Conservation (phyloP, 2,113 vertebrate genomes). For the Pogonocichla stellata region DNA sequence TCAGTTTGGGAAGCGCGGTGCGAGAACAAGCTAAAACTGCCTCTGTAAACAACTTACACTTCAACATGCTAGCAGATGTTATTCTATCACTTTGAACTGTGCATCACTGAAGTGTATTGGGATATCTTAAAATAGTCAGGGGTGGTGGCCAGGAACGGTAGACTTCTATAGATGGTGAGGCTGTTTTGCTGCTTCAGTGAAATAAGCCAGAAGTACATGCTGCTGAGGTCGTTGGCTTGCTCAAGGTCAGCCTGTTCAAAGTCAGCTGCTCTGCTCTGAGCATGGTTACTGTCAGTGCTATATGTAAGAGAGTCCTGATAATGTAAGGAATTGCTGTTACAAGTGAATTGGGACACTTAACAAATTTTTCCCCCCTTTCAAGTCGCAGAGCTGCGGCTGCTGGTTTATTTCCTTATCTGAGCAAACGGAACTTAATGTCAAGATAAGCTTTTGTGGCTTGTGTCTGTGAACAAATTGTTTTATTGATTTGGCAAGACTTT, state of each 20-base stretch:
- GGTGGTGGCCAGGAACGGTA: constrained; percentile 80
- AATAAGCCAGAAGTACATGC: constrained; percentile 88
- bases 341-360: constrained; percentile 32
- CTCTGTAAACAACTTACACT: constrained; percentile 67
- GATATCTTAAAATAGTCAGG: constrained; percentile 90
- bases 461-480: neutral
- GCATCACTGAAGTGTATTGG: constrained; percentile 78
- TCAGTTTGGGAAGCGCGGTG: neutral
- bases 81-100: constrained; percentile 73
- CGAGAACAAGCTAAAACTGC: constrained; percentile 38
- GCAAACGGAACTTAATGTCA: neutral
- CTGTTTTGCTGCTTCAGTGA: constrained; percentile 83
- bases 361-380: neutral
- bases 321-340: constrained; percentile 56
- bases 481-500: neutral
- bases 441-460: constrained; percentile 21
- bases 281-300: constrained; percentile 64
- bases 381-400: constrained; percentile 1
- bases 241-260: constrained; percentile 92
- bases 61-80: constrained; percentile 72
- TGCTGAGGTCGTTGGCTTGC: constrained; percentile 79
- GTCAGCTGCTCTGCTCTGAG: constrained; percentile 78
- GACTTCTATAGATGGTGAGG: constrained; percentile 99
- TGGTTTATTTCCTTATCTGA: neutral
- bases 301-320: constrained; percentile 23